Conservation (phyloP, 92 coral and sea anemone genomes). For the Desmophyllum pertusum region DNA sequence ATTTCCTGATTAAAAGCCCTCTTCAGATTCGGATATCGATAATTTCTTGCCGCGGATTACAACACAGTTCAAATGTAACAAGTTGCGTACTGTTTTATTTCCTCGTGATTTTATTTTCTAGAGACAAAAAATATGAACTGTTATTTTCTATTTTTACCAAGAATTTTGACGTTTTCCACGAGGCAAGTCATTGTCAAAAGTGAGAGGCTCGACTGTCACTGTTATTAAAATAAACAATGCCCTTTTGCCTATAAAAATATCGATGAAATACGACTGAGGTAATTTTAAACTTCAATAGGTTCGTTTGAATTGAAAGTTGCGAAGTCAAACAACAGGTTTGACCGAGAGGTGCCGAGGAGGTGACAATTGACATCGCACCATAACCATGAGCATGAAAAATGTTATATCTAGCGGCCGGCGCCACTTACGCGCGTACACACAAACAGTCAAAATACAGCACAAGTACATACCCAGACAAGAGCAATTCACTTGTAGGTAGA, state of each 20-base stretch:
- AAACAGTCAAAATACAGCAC: background rate
- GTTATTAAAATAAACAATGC: conserved; percentile 12
- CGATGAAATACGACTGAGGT: background rate
- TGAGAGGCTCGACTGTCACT: background rate
- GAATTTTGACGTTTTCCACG: too few species aligned
- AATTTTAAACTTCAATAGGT: background rate
- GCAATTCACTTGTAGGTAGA: background rate
- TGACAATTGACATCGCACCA: background rate
- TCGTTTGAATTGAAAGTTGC: background rate
- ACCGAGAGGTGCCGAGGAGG: background rate
- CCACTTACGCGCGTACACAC: background rate
- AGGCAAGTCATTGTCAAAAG: background rate
- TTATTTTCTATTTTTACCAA: background rate
- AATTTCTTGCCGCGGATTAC: background rate
- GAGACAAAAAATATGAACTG: background rate
- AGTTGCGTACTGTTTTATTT: background rate
- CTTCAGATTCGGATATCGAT: background rate
- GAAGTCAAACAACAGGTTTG: conserved; percentile 6
- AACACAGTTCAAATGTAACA: background rate
- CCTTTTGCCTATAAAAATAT: conserved; percentile 2
- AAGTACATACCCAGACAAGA: conserved; percentile 34
- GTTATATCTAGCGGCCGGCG: background rate
- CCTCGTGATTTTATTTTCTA: too few species aligned
- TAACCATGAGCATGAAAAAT: background rate
- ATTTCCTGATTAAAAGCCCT: background rate